Evolutionary conservation across 2,888 invertebrate species (phyloP).

Genomic region (Tromatobia lineatoria): DNA sequence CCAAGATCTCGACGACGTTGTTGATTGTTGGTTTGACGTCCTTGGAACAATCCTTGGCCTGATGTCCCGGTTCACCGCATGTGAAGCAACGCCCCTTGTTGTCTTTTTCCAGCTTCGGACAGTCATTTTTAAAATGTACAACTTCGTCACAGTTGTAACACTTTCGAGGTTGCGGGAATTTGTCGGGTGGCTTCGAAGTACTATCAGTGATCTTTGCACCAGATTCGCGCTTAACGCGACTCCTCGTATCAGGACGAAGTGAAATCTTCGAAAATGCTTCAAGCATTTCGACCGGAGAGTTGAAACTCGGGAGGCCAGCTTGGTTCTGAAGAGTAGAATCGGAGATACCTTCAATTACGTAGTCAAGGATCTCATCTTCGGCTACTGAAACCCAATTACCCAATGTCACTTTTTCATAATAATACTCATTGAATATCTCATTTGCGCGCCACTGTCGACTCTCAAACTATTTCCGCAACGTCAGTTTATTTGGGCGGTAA

Average conservation of each 20-base stretch:
- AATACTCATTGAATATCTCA: conserved; percentile 68
- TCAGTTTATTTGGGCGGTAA: conserved; percentile 56
- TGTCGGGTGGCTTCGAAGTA: background rate
- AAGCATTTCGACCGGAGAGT: conserved; percentile 46
- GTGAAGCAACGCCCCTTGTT: conserved; percentile 12
- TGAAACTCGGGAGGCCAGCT: conserved; percentile 67
- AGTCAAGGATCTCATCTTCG: conserved; percentile 69
- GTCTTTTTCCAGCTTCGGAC: conserved; percentile 14
- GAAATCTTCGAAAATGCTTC: conserved; percentile 67
- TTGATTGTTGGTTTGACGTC: conserved; percentile 29
- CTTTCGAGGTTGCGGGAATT: background rate
- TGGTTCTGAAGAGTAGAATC: conserved; percentile 64
- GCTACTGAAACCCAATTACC: conserved; percentile 66
- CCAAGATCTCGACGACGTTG: conserved; percentile 20
- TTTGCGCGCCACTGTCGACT: conserved; percentile 57
- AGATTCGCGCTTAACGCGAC: conserved; percentile 14
- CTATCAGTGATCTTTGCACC: conserved; percentile 2
- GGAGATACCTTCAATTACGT: conserved; percentile 70
- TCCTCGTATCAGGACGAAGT: conserved; percentile 11
- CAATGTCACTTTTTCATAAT: conserved; percentile 67
- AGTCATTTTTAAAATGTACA: conserved; percentile 3
- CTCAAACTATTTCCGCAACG: conserved; percentile 69
- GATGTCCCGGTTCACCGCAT: conserved; percentile 17
- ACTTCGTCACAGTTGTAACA: conserved; percentile 1
- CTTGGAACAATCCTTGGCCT: conserved; percentile 25